Evolutionary conservation across 2,113 vertebrate species (phyloP), one percentile per base, ranked within the genome.

Genomic region (Motacilla tschutschensis): DNA sequence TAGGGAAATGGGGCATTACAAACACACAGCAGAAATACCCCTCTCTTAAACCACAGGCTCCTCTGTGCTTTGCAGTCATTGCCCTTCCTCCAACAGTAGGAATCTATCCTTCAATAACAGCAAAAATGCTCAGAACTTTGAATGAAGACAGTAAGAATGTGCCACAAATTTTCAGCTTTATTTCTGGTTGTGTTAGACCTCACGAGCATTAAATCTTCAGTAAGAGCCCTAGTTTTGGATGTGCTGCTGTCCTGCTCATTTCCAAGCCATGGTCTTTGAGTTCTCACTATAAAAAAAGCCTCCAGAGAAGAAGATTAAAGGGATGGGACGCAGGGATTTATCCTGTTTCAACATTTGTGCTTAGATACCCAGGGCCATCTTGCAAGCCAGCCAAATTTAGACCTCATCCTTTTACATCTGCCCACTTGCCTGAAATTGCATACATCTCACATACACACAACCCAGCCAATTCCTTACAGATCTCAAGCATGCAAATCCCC

Each of bases 331-430:
- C 73, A 88, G 67, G 0, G 10, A 79, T 53, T 73, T 71, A 83
- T 14, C 43, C 40, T 85, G 20, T 41, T 87, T 92, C 79, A 82
- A 43, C 9, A n/a, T 75, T 83, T 88, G 40, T 57, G 67, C 75
- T 83, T 75, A 66, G 77, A 83, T n/a, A 73, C 6, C 67, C 15
- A 14, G 38, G 50, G 69, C 58, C 73, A 90, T 48, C 78, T 88
- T 90, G 81, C 83, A 92, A 91, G 44, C 36, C 60, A 91, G 81
- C 36, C 86, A 90, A 79, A 92, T 91, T 93, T 88, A 93, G 75
- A 86, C 80, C 57, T 91, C 75, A 76, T 69, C 57, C 75, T 67
- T 92, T 88, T 84, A 62, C 26, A 73, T 90, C 87, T 89, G 60
- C 85, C 65, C 79, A 85, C 83, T 95, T 92, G 55, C 74, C 81